A percentile compares a stretch with the other conserved stretches of the same genome.
These are phyloP conservation scores for Vireo altiloquus DNA, from an alignment of 2,113 vertebrate genomes.

Conservation along the genomic window DNA sequence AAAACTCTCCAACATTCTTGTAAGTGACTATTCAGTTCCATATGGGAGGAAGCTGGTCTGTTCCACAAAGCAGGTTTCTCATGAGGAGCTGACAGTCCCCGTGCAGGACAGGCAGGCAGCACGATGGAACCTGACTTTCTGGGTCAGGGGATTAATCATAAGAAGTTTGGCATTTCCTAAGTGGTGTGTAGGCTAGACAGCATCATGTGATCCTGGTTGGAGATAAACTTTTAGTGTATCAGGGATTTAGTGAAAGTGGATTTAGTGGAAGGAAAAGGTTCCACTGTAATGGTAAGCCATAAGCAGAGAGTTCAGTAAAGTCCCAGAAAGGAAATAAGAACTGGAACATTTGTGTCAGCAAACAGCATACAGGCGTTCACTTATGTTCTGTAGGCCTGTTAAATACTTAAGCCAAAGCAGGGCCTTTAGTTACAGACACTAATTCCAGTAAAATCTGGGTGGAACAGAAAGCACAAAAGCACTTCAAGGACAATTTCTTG, in stretches of 20 bases:
- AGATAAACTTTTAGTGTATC: constrained; percentile 20
- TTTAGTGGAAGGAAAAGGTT: constrained; percentile 34
- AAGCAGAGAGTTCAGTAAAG: background rate
- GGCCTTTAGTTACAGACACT: background rate
- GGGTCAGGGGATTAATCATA: background rate
- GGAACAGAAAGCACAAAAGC: background rate
- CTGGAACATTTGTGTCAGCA: constrained; percentile 23
- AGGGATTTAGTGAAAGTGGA: constrained; percentile 45
- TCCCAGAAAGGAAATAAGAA: background rate
- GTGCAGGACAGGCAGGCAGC: background rate
- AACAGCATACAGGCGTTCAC: background rate
- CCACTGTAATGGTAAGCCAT: background rate
- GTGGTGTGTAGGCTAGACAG: background rate
- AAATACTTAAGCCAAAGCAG: background rate
- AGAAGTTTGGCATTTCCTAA: constrained; percentile 35
- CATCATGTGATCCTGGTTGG: background rate
- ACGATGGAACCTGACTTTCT: background rate
- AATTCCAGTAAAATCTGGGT: background rate
- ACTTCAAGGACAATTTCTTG: background rate
- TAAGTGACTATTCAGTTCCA: background rate
- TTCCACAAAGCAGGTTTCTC: background rate
- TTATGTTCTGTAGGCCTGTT: background rate
- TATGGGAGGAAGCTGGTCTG: background rate
- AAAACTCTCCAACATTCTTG: background rate
- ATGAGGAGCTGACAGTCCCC: background rate